phyloP scores from a whole-genome alignment of 2,797 vertebrate species.

The Channa striata region DNA sequence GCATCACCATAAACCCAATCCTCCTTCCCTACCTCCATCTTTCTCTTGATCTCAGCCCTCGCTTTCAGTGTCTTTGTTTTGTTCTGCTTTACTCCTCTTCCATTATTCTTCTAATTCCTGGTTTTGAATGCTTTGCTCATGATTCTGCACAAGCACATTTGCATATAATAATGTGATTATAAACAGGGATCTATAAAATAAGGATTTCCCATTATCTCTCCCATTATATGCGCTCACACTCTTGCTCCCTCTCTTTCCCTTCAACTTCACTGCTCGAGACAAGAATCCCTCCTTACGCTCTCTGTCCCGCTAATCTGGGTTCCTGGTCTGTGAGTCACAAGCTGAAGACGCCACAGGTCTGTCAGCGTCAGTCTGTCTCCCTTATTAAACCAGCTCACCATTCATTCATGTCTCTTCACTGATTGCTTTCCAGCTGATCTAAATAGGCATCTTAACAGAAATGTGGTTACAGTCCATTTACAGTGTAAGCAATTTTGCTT shows the following conservation, averaged over 20 bases:
- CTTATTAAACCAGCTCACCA: conserved; percentile 63
- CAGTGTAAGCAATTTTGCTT: neutral
- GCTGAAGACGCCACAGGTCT: conserved; percentile 76
- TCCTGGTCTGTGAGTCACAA: conserved; percentile 79
- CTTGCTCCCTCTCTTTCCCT: conserved; percentile 1
- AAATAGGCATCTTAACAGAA: conserved; percentile 4
- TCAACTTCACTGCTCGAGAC: conserved; percentile 43
- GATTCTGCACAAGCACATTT: neutral
- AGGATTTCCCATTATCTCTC: conserved; percentile 30
- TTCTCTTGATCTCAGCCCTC: conserved; percentile 63
- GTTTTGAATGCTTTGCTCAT: conserved; percentile 10
- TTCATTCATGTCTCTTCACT: conserved; percentile 40
- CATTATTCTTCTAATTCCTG: neutral
- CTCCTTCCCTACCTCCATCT: conserved; percentile 71
- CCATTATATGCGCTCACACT: neutral
- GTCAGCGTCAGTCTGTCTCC: conserved; percentile 73
- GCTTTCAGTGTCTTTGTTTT: conserved; percentile 24
- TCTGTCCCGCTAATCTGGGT: conserved; percentile 57
- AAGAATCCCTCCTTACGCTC: conserved; percentile 45
- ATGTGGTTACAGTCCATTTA: neutral
- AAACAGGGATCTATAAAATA: conserved; percentile 28
- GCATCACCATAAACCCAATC: conserved; percentile 94
- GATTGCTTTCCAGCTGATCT: conserved; percentile 26
- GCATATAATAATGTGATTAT: neutral
- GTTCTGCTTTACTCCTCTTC: conserved; percentile 16